Evolutionary conservation across 2,797 vertebrate genomes (phyloP).

Genomic region (Botia almorhae): DNA sequence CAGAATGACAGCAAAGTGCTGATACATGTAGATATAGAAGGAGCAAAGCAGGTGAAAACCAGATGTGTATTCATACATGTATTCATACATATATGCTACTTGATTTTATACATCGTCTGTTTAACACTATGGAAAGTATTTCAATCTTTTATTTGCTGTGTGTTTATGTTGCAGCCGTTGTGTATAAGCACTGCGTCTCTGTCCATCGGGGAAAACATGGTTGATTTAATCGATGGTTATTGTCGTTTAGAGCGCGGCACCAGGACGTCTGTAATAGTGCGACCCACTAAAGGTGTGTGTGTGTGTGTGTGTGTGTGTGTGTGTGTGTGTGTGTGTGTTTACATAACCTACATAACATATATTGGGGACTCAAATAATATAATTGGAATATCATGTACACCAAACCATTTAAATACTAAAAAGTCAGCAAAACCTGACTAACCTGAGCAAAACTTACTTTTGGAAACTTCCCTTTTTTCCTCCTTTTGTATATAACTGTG

Average conservation of each 20-base stretch:
- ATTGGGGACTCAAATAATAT: no score
- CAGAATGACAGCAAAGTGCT: conserved; percentile 78
- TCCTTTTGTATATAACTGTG: no score
- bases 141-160: background rate
- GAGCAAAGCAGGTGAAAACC: conserved; percentile 82
- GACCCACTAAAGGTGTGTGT: conserved; percentile 77
- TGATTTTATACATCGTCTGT: background rate
- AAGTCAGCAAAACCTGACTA: no score
- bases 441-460: no score
- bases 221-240: conserved; percentile 92
- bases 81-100: background rate
- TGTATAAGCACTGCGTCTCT: conserved; percentile 85
- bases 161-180: conserved; percentile 78
- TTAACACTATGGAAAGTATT: background rate
- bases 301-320: no score
- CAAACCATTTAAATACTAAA: no score
- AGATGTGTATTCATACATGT: background rate
- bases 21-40: conserved; percentile 84
- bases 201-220: conserved; percentile 93
- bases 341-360: no score
- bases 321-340: no score
- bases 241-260: conserved; percentile 79
- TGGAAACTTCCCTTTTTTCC: no score
- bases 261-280: conserved; percentile 78
- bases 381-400: no score